Base-by-base conservation (phyloP, 2,797 vertebrate genomes). In the Artibeus jamaicensis region DNA sequence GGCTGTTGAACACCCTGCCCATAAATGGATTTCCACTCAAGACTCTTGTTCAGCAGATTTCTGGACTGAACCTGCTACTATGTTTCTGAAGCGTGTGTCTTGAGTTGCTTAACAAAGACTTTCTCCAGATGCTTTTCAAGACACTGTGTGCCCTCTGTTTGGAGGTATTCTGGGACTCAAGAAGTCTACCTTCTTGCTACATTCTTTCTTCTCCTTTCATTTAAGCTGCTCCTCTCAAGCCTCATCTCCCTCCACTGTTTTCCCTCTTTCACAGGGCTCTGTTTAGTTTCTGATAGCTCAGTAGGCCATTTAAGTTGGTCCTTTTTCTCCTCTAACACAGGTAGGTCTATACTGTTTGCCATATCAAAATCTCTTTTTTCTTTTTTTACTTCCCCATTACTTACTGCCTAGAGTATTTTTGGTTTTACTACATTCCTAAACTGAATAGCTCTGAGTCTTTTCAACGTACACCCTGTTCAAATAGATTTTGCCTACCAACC, bases 261-360 rank as follows among this genome's bases (percentile, higher is more conserved):
- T 55, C 2, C 9, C 34, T 22, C 22, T 67, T 83, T 7, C 39
- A 22, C 26, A 46, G 9, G 39, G 6, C 15, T 42, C 3, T 0
- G 0, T 1, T 74, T n/a, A 7, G 10, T 37, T 55, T 39, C 48
- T n/a, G 3, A 55, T 16, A 3, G 14, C 46, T 68, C 11, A 46
- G 3, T 7, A 67, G 39, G 2, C 14, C 19, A 15, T 14, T 19
- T 22, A 48, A 5, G 29, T 34, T 24, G 11, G 2, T 9, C 9
- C 5, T 73, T n/a, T 91, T 34, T 14, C 4, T 34, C 65, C 26
- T 55, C 42, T 39, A 4, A 71, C 12, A 24, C n/a, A 21, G 0
- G 0, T 15, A 67, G 3, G 11, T 22, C 34, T 70, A 29, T 6
- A 9, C 26, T 73, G 3, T 50, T 42, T 44, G 4, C 59, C n/a